Base-by-base conservation (phyloP, 2,797 vertebrate species). In the Limosa lapponica region DNA sequence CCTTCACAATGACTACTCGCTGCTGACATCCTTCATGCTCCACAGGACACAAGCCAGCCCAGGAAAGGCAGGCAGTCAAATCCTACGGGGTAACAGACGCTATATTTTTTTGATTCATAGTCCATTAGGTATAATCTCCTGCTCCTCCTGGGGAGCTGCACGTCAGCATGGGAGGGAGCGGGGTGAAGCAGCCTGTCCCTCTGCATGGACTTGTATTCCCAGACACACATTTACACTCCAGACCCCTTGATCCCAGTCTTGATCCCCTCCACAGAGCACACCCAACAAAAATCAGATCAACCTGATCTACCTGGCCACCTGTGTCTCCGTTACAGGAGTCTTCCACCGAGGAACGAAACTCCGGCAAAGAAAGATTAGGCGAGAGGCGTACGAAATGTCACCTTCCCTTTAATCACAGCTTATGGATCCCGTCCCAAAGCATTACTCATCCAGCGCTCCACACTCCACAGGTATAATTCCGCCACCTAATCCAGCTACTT, bases 381-480 rank as follows among this genome's bases (percentile, higher is more conserved):
- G 43, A 91, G 89, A 94, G 25, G 27, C 57, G 14, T 79, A 96
- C 28, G 52, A 90, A 96, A 89, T 91, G 93, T 96, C 95, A 96
- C 80, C 93, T 96, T 96, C 80, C 46, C 73, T 69, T 73, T 95
- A 96, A 96, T 94, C 80, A 4, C 85, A 84, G 77, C 78, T 96
- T 97, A 96, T 22, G 59, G 85, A 95, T 90, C 73, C 39, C 24
- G 52, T 49, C 81, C 58, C 8, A 10, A 82, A 83, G 70, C 0
- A 1, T 90, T 95, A 93, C 89, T 94, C 91, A 95, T 32, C 14
- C 46, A 82, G 54, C 2, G 10, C 69, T 92, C 80, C 71, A 23
- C 54, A 17, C 70, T 74, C 57, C 39, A 49, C 66, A 59, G 1
- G 1, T 87, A 49, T 93, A 96, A 97, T 96, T 90, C 96, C 85